Base-by-base conservation (phyloP, 2,888 invertebrate genomes). In the Tanaodytes sp. region DNA sequence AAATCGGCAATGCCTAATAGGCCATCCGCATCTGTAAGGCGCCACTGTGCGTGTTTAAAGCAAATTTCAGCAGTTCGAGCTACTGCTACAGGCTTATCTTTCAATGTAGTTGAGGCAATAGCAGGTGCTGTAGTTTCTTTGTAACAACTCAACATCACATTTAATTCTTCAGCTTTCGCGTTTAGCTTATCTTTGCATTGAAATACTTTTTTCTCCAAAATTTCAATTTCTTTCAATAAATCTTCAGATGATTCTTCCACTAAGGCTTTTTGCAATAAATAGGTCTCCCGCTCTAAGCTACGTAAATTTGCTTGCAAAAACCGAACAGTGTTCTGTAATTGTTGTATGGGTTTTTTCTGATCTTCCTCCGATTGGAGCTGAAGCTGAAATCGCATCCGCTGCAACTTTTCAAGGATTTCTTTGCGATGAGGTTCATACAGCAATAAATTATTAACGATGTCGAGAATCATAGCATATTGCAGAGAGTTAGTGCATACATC, bases 31-130 rank as follows among this genome's bases (percentile, higher is more conserved):
- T 99, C 98, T 0, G 98, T 99, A 73, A 99, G 89, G 33, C 98
- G 86, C 99, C 99, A 99, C 80, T 96, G 94, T 2, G 98, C 98
- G 79, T 96, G 95, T 86, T 98, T 97, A 86, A 99, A 99, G 85
- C 97, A 98, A 78, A 99, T 98, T 87, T 98, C 96, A 77, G 93
- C 94, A 1, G 93, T 91, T 30, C 97, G 88, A 19, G 95, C 93
- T 52, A 93, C 91, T 0, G 92, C 90, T 19, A 93, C 89, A 2
- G 91, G 90, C 79, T 91, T 91, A 81, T 93, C 90, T 31, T 89
- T 90, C 11, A 90, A 84, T 46, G 90, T 89, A n/a, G 90, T 90
- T 0, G 46, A 89, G 79, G 84, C 80, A 78, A 82, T 79, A 2
- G 79, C 69, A 2, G 87, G 86, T 0, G 93, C 85, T 46, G 92